These are phyloP conservation scores for Arvicola amphibius DNA, from an alignment of 2,797 vertebrate genomes.

Conservation along the genomic window DNA sequence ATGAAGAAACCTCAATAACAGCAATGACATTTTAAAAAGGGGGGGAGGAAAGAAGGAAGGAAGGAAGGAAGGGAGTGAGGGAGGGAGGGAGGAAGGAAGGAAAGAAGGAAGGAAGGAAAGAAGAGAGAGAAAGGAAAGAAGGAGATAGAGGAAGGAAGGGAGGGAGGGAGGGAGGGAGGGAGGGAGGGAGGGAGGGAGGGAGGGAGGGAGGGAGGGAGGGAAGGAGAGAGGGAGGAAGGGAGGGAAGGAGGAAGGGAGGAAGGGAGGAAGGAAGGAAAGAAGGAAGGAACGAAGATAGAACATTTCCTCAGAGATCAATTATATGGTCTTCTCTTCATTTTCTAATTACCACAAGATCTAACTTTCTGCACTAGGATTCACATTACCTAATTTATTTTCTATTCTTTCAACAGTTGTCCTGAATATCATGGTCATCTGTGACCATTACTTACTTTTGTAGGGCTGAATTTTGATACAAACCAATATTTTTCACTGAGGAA, in stretches of 20 bases:
- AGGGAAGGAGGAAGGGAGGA: no score
- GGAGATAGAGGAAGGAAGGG: no score
- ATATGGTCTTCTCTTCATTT: neutral
- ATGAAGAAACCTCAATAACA: neutral
- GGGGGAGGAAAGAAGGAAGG: rapidly evolving
- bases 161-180: rapidly evolving
- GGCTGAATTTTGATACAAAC: neutral
- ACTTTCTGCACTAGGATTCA: neutral
- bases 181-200: no score
- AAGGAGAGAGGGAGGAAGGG: no score
- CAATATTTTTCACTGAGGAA: neutral
- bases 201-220: rapidly evolving
- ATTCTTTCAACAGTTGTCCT: neutral
- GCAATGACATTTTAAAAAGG: neutral
- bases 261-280: no score
- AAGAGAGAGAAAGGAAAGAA: no score
- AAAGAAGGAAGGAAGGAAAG: no score
- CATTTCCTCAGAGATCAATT: neutral
- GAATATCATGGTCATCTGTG: neutral
- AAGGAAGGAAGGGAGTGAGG: no score
- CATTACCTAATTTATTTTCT: neutral
- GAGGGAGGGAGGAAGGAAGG: no score
- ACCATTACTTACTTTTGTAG: neutral
- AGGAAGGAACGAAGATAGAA: neutral
- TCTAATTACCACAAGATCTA: neutral